A percentile compares a stretch with the other conserved stretches of the same genome.
These are phyloP conservation scores for Zygothrica quintamaculata DNA, from an alignment of 2,888 invertebrate species.

Conservation along the genomic window DNA sequence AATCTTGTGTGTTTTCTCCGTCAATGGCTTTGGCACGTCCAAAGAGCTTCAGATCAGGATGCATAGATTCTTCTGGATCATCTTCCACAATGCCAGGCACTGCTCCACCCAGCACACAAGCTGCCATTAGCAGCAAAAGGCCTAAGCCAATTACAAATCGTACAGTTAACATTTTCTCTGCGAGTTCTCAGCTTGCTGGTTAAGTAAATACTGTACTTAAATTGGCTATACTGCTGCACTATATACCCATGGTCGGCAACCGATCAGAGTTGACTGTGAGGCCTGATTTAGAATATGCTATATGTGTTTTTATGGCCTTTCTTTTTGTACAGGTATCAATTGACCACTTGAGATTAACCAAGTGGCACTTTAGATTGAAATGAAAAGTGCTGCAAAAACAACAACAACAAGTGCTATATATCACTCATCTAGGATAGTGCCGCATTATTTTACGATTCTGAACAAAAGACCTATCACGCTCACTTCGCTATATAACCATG, in stretches of 20 bases:
- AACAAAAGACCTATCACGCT: neutral
- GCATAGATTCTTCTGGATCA: slow-evolving; percentile 62
- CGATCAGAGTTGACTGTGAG: slow-evolving; percentile 32
- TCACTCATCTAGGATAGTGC: slow-evolving; percentile 1
- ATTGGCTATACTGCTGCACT: slow-evolving; percentile 20
- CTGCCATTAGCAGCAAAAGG: slow-evolving; percentile 31
- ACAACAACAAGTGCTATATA: slow-evolving; percentile 29
- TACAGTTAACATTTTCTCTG: slow-evolving; percentile 29
- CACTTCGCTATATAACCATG: slow-evolving; percentile 59
- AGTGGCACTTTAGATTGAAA: slow-evolving; percentile 56
- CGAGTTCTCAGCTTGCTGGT: slow-evolving; percentile 35
- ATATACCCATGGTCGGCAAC: slow-evolving; percentile 49
- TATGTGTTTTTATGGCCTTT: slow-evolving; percentile 47
- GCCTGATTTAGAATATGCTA: neutral
- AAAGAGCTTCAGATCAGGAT: slow-evolving; percentile 54
- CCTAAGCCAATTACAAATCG: slow-evolving; percentile 13
- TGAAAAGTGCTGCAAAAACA: no score
- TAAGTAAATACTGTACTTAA: slow-evolving; percentile 49
- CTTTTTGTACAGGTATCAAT: slow-evolving; percentile 34
- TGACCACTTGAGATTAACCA: slow-evolving; percentile 58
- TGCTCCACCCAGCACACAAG: slow-evolving; percentile 45
- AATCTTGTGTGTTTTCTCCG: slow-evolving; percentile 60
- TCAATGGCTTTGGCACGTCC: neutral
- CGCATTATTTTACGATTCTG: slow-evolving; percentile 8
- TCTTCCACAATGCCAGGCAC: slow-evolving; percentile 47